These are phyloP conservation scores for Liolophura sinensis DNA, from an alignment of 1,140 invertebrate genomes.

Conservation along the genomic window DNA sequence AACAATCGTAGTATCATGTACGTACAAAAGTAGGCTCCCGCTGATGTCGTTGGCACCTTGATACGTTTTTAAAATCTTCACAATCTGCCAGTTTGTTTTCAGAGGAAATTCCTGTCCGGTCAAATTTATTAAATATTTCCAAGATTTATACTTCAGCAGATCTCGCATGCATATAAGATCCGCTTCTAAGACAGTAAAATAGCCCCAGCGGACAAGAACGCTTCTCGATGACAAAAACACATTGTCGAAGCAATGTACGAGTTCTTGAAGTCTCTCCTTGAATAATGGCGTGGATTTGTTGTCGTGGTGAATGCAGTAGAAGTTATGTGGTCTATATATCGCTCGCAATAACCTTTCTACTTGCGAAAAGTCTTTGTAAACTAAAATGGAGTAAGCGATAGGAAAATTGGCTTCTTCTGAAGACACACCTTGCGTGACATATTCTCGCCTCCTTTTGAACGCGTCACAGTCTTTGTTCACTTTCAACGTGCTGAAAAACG, in stretches of 20 bases:
- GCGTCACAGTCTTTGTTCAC: no score
- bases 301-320: conserved; percentile 51
- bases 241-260: conserved; percentile 45
- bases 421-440: neutral
- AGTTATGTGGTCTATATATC: conserved; percentile 47
- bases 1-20: neutral
- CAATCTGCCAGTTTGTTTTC: conserved; percentile 48
- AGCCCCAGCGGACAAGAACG: conserved; percentile 6
- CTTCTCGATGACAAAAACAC: conserved; percentile 38
- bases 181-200: conserved; percentile 3
- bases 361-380: conserved; percentile 40
- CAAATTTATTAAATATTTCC: conserved; percentile 48
- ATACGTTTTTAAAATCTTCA: conserved; percentile 39
- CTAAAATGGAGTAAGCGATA: conserved; percentile 41
- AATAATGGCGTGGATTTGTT: conserved; percentile 25
- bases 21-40: conserved; percentile 11
- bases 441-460: no score
- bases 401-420: conserved; percentile 37
- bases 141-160: conserved; percentile 18
- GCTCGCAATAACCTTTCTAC: conserved; percentile 39
- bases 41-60: conserved; percentile 44
- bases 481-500: no score
- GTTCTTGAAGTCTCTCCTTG: conserved; percentile 22
- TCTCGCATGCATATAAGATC: conserved; percentile 39
- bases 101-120: conserved; percentile 45